phyloP scores from a whole-genome alignment of 2,888 invertebrate genomes.

The Callimorpha dominula region DNA sequence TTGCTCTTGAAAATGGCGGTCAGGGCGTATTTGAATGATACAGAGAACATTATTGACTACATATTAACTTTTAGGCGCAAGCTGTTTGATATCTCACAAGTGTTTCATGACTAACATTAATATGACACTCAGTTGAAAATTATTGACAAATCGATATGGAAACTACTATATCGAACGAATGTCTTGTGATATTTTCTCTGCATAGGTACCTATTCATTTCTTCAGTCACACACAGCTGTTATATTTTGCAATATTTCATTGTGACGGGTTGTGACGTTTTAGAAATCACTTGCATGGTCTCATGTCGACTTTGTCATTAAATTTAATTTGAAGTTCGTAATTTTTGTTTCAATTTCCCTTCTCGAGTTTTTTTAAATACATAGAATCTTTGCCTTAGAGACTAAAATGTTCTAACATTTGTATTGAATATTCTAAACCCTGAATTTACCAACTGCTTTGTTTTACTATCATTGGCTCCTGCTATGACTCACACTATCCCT shows the following conservation, averaged over 20 bases:
- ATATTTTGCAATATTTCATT: conserved; percentile 37
- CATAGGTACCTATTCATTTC: conserved; percentile 18
- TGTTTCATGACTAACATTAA: conserved; percentile 49
- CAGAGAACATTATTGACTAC: conserved; percentile 24
- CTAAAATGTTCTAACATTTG: background rate
- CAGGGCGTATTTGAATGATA: conserved; percentile 64
- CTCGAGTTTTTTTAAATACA: background rate
- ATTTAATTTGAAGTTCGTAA: background rate
- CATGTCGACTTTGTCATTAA: background rate
- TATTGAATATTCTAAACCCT: background rate
- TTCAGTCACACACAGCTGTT: conserved; percentile 24
- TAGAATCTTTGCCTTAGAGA: background rate
- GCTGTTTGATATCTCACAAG: conserved; percentile 4
- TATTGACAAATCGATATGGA: conserved; percentile 26
- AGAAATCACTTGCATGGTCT: background rate
- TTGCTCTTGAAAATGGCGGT: conserved; percentile 77
- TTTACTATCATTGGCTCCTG: background rate
- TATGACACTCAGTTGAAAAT: conserved; percentile 37
- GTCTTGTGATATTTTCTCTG: conserved; percentile 31
- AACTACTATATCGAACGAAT: conserved; percentile 37
- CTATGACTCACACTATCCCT: background rate
- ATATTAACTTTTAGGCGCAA: conserved; percentile 13
- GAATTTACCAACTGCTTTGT: background rate
- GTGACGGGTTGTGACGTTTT: conserved; percentile 20
- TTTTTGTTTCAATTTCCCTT: background rate